Base-by-base conservation (phyloP, 2,113 vertebrate species). In the Galbula dea region DNA sequence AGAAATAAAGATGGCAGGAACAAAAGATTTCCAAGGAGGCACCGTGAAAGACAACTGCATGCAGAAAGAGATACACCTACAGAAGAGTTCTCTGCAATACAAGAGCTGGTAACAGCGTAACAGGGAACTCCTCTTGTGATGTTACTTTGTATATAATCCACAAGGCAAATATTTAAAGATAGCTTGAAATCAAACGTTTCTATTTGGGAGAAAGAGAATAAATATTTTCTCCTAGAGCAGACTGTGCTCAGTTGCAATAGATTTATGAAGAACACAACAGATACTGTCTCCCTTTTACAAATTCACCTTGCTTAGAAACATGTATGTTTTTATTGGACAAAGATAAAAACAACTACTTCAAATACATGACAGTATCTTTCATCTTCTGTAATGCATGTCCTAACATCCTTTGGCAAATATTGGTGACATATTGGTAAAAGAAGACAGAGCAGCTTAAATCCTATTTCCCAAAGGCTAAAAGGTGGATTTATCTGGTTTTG, bases 301-400 rank as follows among this genome's bases (percentile, higher is more conserved):
- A 94, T 71, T 55, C n/a, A 48, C 20, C 80, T 84, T 79, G n/a
- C 74, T 91, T 39, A 69, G 78, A 91, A 85, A 55, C 7, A 11
- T 22, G 29, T 15, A 13, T 52, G 26, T 88, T 88, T 89, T 91
- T 73, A 82, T 5, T 76, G 52, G 59, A 80, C 43, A 87, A 77
- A 86, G 85, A 87, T 48, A 86, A 86, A 93, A 94, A 89, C 63
- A 85, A 74, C 45, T 27, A 80, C 27, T 80, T 88, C 23, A 77
- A 86, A 88, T 41, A 52, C 20, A 17, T 18, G 51, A 83, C 93
- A 91, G 37, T 59, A 80, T 67, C 78, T 22, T 91, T 77, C 52
- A 80, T 91, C 59, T 83, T 81, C 55, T 55, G 9, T 45, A 86
- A 78, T 24, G 24, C 52, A 72, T 72, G 30, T 67, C 45, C 65